Evolutionary conservation across 2,888 invertebrate species (phyloP).

Genomic region (Drosophila neotestacea): DNA sequence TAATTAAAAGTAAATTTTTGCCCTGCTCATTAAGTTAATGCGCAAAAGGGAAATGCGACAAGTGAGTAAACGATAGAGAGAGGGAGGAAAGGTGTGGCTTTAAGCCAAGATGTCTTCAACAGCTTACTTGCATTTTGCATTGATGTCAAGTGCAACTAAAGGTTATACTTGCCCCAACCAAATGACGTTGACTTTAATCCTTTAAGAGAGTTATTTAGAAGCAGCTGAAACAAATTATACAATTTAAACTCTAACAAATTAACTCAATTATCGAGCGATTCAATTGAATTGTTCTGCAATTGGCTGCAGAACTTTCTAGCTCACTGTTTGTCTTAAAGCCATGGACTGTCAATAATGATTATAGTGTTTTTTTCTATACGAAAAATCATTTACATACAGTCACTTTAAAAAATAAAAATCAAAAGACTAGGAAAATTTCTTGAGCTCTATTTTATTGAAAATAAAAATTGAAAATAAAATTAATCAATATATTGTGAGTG

Average conservation of each 20-base stretch:
- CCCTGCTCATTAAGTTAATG: slow-evolving; percentile 67
- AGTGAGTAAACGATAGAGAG: slow-evolving; percentile 2
- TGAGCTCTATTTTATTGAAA: no score
- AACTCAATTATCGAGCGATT: slow-evolving; percentile 16
- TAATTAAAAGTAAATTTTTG: slow-evolving; percentile 66
- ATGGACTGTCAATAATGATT: no score
- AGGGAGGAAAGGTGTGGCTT: background rate
- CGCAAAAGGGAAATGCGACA: slow-evolving; percentile 38
- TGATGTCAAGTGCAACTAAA: slow-evolving; percentile 24
- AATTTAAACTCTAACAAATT: background rate
- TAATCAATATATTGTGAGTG: no score
- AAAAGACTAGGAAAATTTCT: no score
- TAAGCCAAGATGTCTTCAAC: background rate
- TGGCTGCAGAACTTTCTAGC: background rate
- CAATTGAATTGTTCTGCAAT: background rate
- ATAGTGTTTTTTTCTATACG: no score
- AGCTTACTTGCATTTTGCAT: background rate
- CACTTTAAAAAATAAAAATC: no score
- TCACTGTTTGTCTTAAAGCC: background rate
- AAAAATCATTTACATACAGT: no score
- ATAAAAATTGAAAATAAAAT: no score
- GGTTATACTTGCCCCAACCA: background rate
- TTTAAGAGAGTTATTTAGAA: no score
- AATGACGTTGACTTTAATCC: background rate
- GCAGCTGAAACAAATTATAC: background rate